Evolutionary conservation across 2,888 invertebrate species (phyloP).

Genomic region (Metacarcinus magister): DNA sequence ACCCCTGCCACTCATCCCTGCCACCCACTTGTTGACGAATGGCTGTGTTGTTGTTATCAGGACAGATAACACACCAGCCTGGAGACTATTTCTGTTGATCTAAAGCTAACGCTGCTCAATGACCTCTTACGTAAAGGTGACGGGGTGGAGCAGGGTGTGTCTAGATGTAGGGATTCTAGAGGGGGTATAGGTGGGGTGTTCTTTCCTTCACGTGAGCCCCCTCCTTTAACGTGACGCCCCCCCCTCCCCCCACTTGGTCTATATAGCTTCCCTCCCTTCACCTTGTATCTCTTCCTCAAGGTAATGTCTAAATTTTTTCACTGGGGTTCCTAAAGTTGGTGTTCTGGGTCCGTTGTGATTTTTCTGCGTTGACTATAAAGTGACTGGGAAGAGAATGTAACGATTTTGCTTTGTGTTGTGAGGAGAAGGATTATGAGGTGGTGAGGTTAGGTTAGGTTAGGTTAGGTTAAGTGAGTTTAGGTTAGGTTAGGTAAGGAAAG

Average conservation of each 20-base stretch:
- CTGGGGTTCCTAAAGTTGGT: neutral
- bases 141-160: neutral
- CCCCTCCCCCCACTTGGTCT: neutral
- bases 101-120: neutral
- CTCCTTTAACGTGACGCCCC: neutral
- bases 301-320: neutral
- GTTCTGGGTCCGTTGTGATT: neutral
- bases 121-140: neutral
- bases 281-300: neutral
- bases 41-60: slow-evolving; percentile 15
- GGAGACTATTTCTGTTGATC: slow-evolving; percentile 9
- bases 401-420: no score
- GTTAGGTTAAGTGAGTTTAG: neutral
- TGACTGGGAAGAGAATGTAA: no score
- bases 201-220: neutral
- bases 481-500: neutral
- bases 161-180: no score
- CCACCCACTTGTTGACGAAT: neutral
- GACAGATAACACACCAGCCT: neutral
- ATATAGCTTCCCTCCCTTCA: neutral
- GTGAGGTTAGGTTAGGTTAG: neutral
- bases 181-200: no score
- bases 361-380: no score
- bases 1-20: neutral
- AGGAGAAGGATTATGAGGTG: neutral